Evolutionary conservation across 2,888 invertebrate species (phyloP).

Genomic region (Thysanoteuthis rhombus): DNA sequence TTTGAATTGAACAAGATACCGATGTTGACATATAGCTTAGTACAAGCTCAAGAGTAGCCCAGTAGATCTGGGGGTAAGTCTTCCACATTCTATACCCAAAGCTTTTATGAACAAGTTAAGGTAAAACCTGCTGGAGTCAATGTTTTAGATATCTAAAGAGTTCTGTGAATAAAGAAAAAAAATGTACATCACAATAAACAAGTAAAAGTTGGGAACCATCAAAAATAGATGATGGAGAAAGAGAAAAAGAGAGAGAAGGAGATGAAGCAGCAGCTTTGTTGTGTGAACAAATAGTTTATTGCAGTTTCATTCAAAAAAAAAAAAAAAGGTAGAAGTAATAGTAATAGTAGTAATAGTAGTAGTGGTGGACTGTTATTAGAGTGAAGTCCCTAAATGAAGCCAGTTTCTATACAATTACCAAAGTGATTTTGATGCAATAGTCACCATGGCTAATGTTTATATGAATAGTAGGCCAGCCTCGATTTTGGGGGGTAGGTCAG

Average conservation of each 20-base stretch:
- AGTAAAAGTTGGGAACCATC: too few species aligned
- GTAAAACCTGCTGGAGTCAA: too few species aligned
- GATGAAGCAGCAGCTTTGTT: neutral
- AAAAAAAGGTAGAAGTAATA: neutral
- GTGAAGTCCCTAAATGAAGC: neutral
- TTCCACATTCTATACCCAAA: too few species aligned
- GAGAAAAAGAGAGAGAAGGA: neutral
- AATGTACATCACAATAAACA: too few species aligned
- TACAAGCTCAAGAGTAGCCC: too few species aligned
- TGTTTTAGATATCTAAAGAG: too few species aligned
- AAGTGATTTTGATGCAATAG: neutral
- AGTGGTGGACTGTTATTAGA: neutral
- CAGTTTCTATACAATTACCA: neutral
- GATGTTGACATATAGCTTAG: too few species aligned
- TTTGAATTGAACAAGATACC: too few species aligned
- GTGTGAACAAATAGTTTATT: slow-evolving; percentile 12
- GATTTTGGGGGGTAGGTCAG: neutral
- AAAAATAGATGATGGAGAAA: neutral
- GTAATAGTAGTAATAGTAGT: neutral
- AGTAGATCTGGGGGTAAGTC: too few species aligned
- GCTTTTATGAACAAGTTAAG: too few species aligned
- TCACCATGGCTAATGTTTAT: neutral
- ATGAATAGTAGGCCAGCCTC: neutral
- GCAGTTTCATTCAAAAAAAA: neutral
- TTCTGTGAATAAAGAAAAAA: too few species aligned